phyloP scores from a whole-genome alignment of 2,888 invertebrate genomes.

The Rapana venosa region DNA sequence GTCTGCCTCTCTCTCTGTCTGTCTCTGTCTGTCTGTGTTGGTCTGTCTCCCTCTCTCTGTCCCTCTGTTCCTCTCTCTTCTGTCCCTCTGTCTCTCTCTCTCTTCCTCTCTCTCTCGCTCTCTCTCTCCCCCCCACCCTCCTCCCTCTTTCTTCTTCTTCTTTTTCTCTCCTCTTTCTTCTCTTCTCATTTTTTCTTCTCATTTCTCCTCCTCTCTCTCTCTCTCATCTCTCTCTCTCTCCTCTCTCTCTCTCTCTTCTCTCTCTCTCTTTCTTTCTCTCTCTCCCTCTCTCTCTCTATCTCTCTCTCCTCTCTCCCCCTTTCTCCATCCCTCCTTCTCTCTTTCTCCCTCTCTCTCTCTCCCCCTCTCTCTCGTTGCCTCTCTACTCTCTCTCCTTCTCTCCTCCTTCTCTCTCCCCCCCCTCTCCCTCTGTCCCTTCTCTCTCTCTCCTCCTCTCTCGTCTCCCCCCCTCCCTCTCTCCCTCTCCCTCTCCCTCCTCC shows the following conservation, averaged over 20 bases:
- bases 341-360: background rate
- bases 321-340: too few relatives aligned
- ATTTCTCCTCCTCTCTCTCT: background rate
- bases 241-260: background rate
- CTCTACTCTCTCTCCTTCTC: background rate
- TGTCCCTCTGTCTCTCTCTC: too few relatives aligned
- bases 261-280: too few relatives aligned
- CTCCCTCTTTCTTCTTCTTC: background rate
- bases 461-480: too few relatives aligned
- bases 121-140: too few relatives aligned
- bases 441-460: too few relatives aligned
- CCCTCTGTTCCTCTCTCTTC: background rate
- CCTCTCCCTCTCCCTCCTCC: too few relatives aligned
- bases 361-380: background rate
- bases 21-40: too few relatives aligned
- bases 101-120: too few relatives aligned
- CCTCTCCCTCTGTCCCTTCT: too few relatives aligned
- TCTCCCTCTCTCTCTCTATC: background rate
- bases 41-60: background rate
- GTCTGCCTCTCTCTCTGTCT: background rate
- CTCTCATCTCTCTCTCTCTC: background rate
- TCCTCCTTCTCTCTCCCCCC: background rate
- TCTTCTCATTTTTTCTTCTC: background rate
- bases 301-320: slow-evolving; percentile 9
- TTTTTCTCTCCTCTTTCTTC: background rate